Conservation (phyloP, 2,888 invertebrate genomes). For the Eilema depressum region DNA sequence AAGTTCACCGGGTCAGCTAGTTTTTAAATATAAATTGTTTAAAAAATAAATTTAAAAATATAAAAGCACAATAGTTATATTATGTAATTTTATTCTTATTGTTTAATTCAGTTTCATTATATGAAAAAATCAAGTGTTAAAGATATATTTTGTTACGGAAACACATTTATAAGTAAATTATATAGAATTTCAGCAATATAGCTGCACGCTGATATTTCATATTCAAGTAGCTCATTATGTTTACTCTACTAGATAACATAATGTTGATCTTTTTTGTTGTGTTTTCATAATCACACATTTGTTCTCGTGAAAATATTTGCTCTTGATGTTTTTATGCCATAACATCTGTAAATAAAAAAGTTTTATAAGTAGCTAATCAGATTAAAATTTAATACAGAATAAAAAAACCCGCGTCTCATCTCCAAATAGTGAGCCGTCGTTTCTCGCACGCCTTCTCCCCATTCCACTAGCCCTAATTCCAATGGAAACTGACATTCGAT, state of each 20-base stretch:
- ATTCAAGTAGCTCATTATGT: conserved; percentile 17
- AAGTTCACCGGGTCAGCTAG: too few species aligned
- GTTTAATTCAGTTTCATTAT: too few species aligned
- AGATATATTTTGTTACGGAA: not conserved
- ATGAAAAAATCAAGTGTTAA: too few species aligned
- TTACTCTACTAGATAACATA: conserved; percentile 39
- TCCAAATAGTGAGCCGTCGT: not conserved
- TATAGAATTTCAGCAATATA: not conserved
- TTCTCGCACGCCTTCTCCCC: not conserved
- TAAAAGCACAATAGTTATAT: too few species aligned
- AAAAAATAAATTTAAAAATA: too few species aligned
- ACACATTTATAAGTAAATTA: not conserved
- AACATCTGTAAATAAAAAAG: conserved; percentile 44
- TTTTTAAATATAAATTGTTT: too few species aligned
- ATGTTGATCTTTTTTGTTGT: conserved; percentile 37
- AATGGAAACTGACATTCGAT: too few species aligned
- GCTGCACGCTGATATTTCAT: not conserved
- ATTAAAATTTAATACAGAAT: too few species aligned
- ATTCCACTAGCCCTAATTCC: not conserved
- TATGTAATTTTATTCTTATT: too few species aligned
- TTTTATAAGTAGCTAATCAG: not conserved
- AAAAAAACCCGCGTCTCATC: not conserved
- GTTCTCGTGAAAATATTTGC: conserved; percentile 28
- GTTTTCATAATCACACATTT: conserved; percentile 18
- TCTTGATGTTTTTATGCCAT: conserved; percentile 49